Base-by-base conservation (phyloP, 2,113 vertebrate genomes). In the Semnornis frantzii region DNA sequence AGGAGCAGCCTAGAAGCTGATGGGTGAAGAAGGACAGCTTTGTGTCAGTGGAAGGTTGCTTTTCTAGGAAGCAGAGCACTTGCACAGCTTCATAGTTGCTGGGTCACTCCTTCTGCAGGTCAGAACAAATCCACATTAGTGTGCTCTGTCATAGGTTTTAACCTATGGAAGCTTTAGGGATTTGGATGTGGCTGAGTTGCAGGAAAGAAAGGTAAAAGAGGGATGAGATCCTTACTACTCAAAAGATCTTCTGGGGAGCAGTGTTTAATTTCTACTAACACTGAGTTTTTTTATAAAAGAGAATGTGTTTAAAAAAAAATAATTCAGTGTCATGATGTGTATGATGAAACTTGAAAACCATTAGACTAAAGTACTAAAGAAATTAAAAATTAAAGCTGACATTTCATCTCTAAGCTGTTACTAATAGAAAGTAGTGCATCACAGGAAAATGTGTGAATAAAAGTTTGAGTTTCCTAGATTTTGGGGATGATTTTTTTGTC, bases 351-450 rank as follows among this genome's bases (percentile, higher is more conserved):
- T 68, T 89, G 31, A 87, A 92, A 87, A 39, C 63, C 39, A 75
- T 86, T 81, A 79, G 33, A 28, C 31, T 79, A 8, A 90, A 91
- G 72, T 63, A 68, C 68, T 82, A 31, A 82, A 76, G 69, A 82
- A 94, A 95, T 83, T 48, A 91, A 92, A 73, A 85, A 89, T 79
- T 92, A 85, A 95, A 73, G n/a, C 70, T 69, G 34, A 46, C 24
- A 31, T 74, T 85, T 92, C 3, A 42, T 96, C 81, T 73, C 94
- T 63, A 81, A 81, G 33, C 33, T 86, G 59, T 87, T 82, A 21
- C 10, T 91, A 66, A 74, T 89, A 58, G 30, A 31, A 79, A 85
- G 37, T 39, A 82, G 37, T 85, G 16, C 31, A 62, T 82, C 4
- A 4, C 64, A 68, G 6, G 44, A 44, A 42, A 95, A 55, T 37